Evolutionary conservation across 2,113 vertebrate genomes (phyloP).

Genomic region (Alouatta palliata): DNA sequence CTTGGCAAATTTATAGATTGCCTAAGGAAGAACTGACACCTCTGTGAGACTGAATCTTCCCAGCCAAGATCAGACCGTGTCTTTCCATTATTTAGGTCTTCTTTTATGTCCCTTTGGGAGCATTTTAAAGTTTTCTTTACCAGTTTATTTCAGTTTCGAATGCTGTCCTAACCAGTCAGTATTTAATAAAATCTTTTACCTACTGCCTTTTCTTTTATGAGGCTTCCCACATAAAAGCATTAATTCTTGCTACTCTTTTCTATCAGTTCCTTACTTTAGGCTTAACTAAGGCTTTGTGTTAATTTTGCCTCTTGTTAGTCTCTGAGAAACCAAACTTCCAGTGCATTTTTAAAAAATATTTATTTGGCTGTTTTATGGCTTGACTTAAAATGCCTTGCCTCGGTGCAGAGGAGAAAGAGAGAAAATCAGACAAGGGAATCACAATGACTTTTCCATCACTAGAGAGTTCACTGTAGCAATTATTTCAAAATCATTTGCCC

Average conservation of each 20-base stretch:
- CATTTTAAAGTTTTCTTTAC: conserved; percentile 24
- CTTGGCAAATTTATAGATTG: neutral
- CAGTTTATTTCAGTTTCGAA: neutral
- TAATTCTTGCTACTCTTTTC: neutral
- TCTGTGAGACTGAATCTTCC: neutral
- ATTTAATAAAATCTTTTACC: conserved; percentile 12
- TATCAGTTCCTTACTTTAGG: neutral
- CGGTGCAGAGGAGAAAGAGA: neutral
- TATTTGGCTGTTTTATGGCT: neutral
- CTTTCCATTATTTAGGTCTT: neutral
- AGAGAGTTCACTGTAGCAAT: neutral
- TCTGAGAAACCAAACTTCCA: neutral
- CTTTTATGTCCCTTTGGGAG: neutral
- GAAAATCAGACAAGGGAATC: neutral
- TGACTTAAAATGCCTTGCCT: neutral
- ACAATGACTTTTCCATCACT: neutral
- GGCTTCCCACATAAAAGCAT: neutral
- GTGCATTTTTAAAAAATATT: neutral
- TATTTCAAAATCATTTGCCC: neutral
- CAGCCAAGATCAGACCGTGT: neutral
- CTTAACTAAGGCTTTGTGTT: neutral
- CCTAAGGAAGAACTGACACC: neutral
- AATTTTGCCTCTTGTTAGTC: neutral
- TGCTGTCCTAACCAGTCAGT: neutral
- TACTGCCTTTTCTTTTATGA: neutral